Base-by-base conservation (phyloP, 2,797 vertebrate species). In the Pseudopleuronectes americanus region DNA sequence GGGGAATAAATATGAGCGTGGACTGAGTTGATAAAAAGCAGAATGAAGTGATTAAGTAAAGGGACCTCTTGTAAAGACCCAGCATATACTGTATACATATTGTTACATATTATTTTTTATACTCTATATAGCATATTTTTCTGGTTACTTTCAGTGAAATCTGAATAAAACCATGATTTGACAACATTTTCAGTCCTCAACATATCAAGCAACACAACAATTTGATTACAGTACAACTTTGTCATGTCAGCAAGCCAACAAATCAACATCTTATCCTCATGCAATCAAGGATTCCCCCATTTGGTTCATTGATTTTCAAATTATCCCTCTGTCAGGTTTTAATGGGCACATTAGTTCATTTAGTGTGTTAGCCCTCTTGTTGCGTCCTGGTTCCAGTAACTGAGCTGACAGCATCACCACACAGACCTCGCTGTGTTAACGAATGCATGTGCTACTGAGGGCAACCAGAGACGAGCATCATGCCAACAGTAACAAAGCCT, bases 401-500 rank as follows among this genome's bases (percentile, higher is more conserved):
- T 4, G 31, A 8, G 22, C 65, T 56, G 71, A 68, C 74, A 61
- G 54, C 55, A 24, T 51, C 28, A 38, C 45, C 72, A 36, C 26
- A 53, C 22, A 62, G 14, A 12, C 45, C 48, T 19, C 48, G 57
- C 57, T 28, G 36, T 67, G 61, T 81, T 84, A 76, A 68, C 55
- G 33, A 74, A 79, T 9, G 9, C 58, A 58, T 56, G 71, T 65
- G 71, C 62, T 63, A 36, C 68, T 64, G 67, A 73, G 62, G 41
- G 74, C 65, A 77, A 79, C 80, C 69, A 79, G 68, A 79, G 68
- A 70, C 17, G 47, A 80, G 73, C 77, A 71, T 70, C 78, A 43
- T 64, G 84, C 85, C 85, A 79, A 71, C 14, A 54, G 85, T 87
- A 89, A 91, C 85, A 90, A 88, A 90, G 83, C 63, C 66, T 10